A percentile compares a stretch with the other conserved stretches of the same genome.
Conservation (phyloP, 2,888 invertebrate genomes). For the Heliconius aoede region DNA sequence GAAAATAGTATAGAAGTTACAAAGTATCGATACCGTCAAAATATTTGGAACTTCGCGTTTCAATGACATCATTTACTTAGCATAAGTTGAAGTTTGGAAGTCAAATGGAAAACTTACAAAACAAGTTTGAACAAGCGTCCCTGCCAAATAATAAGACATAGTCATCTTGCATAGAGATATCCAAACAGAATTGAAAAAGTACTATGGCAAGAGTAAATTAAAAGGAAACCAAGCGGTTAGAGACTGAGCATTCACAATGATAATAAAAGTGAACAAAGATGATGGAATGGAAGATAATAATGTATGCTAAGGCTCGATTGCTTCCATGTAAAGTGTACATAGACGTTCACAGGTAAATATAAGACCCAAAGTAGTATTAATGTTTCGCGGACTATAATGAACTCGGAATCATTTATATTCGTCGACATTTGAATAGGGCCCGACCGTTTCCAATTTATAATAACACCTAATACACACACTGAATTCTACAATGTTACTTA, state of each 20-base stretch:
- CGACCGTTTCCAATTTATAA: slow-evolving; percentile 55
- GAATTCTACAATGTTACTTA: slow-evolving; percentile 47
- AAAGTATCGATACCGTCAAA: slow-evolving; percentile 44
- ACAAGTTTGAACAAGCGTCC: slow-evolving; percentile 27
- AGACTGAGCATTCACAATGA: slow-evolving; percentile 18
- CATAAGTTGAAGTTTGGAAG: slow-evolving; percentile 41
- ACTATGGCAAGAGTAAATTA: slow-evolving; percentile 24
- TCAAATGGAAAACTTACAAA: slow-evolving; percentile 41
- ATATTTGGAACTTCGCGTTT: slow-evolving; percentile 43
- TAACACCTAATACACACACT: slow-evolving; percentile 51
- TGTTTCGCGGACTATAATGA: slow-evolving; percentile 54
- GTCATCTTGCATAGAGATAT: slow-evolving; percentile 25
- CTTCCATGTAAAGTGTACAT: slow-evolving; percentile 19
- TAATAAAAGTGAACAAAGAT: slow-evolving; percentile 23
- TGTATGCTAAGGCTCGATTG: slow-evolving; percentile 10
- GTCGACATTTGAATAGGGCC: slow-evolving; percentile 58
- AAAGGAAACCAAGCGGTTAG: slow-evolving; percentile 27
- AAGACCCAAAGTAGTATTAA: slow-evolving; percentile 30
- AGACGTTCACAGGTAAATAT: slow-evolving; percentile 16
- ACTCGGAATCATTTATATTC: slow-evolving; percentile 57
- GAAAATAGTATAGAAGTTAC: slow-evolving; percentile 39
- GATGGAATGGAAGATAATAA: slow-evolving; percentile 16
- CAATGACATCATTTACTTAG: slow-evolving; percentile 44
- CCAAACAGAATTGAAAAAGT: slow-evolving; percentile 26
- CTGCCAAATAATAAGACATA: slow-evolving; percentile 34